Conservation (phyloP, 2,888 invertebrate genomes). For the Cryptocheilus praepositus region DNA sequence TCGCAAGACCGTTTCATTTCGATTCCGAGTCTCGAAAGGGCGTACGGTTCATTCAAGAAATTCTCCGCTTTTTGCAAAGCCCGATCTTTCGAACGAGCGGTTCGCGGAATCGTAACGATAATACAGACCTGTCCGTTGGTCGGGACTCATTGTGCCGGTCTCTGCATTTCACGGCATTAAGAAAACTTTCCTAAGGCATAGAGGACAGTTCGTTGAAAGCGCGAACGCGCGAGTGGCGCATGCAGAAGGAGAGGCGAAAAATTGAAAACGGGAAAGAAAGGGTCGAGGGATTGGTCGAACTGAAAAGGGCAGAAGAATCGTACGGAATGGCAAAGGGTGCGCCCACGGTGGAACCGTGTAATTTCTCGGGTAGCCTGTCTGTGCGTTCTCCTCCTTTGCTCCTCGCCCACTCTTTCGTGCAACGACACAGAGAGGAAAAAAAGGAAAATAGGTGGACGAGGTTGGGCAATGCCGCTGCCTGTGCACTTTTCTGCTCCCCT, state of each 20-base stretch:
- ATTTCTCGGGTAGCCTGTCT: constrained; percentile 50
- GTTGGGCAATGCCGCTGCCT: constrained; percentile 37
- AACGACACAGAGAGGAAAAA: constrained; percentile 17
- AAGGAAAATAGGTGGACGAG: constrained; percentile 42
- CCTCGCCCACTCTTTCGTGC: constrained; percentile 22
- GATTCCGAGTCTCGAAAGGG: neutral
- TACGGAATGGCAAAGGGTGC: constrained; percentile 25
- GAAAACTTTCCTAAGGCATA: constrained; percentile 22
- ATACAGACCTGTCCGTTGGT: constrained; percentile 13
- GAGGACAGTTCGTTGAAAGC: constrained; percentile 12
- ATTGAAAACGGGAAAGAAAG: constrained; percentile 16
- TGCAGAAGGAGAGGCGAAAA: constrained; percentile 12
- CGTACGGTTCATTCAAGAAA: too few relatives aligned
- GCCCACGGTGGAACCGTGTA: constrained; percentile 48
- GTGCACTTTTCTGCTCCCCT: constrained; percentile 22
- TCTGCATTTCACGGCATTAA: constrained; percentile 29
- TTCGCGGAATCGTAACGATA: constrained; percentile 30
- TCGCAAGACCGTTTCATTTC: neutral
- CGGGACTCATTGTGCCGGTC: constrained; percentile 14
- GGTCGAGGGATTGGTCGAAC: constrained; percentile 19
- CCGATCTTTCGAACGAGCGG: neutral
- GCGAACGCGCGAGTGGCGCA: constrained; percentile 8
- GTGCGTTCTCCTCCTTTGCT: constrained; percentile 36
- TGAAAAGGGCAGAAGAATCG: constrained; percentile 24
- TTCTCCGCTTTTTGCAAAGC: neutral